These are phyloP conservation scores for Keiferia lycopersicella DNA, from an alignment of 2,888 invertebrate species.

Conservation along the genomic window DNA sequence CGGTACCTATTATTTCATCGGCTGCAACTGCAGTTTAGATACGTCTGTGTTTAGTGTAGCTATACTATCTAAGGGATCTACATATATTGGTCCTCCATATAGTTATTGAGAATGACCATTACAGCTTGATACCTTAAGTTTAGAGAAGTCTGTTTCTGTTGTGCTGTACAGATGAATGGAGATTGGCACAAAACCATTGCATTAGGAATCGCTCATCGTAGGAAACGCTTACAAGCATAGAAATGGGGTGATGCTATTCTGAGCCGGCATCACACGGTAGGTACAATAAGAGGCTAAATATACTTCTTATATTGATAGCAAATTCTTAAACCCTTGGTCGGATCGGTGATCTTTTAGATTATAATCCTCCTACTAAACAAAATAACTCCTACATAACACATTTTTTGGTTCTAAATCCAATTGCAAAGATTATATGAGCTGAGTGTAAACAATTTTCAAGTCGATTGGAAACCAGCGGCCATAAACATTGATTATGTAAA, in stretches of 20 bases:
- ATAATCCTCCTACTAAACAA: background rate
- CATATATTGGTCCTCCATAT: no score
- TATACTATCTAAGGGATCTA: no score
- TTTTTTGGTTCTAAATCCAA: conserved; percentile 7
- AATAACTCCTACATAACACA: background rate
- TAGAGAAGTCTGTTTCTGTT: background rate
- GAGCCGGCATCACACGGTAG: no score
- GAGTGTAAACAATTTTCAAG: conserved; percentile 36
- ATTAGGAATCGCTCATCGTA: no score
- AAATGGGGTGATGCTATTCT: no score
- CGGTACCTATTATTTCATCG: conserved; percentile 1
- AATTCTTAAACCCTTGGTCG: background rate
- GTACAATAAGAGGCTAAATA: no score
- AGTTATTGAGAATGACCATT: no score
- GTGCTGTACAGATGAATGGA: background rate
- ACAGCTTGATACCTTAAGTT: background rate
- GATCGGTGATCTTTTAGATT: no score
- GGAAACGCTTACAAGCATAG: no score
- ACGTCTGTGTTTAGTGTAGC: background rate
- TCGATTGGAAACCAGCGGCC: conserved; percentile 35
- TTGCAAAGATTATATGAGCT: background rate
- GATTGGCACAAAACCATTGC: background rate
- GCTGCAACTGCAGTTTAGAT: background rate
- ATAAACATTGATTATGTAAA: conserved; percentile 37
- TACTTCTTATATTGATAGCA: background rate